Evolutionary conservation across 2,797 vertebrate genomes (phyloP).

Genomic region (Decapterus maruadsi): DNA sequence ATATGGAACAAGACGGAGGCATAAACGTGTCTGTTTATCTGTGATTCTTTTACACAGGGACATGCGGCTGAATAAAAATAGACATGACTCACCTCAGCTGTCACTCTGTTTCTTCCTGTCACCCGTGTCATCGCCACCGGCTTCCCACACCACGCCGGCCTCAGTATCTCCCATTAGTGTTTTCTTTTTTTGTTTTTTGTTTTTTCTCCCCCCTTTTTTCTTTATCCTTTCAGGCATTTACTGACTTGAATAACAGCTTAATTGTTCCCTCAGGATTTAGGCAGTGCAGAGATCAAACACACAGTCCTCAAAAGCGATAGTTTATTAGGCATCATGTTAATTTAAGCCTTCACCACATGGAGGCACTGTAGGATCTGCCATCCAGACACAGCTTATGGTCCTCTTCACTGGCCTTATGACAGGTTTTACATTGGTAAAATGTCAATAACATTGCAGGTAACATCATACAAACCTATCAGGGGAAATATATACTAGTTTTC

Average conservation of each 20-base stretch:
- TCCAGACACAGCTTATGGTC: slow-evolving; percentile 1
- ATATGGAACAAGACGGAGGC: slow-evolving; percentile 54
- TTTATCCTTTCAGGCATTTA: neutral
- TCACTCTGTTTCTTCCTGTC: slow-evolving; percentile 76
- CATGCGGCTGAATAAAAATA: slow-evolving; percentile 82
- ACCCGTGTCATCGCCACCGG: slow-evolving; percentile 44
- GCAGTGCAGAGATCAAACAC: neutral
- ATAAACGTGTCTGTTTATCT: slow-evolving; percentile 65
- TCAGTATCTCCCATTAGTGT: neutral
- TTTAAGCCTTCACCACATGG: slow-evolving; percentile 62
- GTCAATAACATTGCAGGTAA: neutral
- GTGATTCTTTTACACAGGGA: slow-evolving; percentile 64
- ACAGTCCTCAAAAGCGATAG: neutral
- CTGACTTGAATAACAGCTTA: neutral
- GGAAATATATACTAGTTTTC: neutral
- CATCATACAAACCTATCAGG: neutral
- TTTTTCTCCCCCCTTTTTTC: no score
- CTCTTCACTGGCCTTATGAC: neutral
- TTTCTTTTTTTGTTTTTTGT: neutral
- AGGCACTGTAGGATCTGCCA: slow-evolving; percentile 57
- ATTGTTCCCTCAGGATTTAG: neutral
- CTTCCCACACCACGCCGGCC: slow-evolving; percentile 12
- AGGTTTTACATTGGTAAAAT: slow-evolving; percentile 19
- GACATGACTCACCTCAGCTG: slow-evolving; percentile 81
- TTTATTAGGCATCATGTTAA: neutral